Conservation (phyloP, 2,888 invertebrate genomes). For the Pammene aurita region DNA sequence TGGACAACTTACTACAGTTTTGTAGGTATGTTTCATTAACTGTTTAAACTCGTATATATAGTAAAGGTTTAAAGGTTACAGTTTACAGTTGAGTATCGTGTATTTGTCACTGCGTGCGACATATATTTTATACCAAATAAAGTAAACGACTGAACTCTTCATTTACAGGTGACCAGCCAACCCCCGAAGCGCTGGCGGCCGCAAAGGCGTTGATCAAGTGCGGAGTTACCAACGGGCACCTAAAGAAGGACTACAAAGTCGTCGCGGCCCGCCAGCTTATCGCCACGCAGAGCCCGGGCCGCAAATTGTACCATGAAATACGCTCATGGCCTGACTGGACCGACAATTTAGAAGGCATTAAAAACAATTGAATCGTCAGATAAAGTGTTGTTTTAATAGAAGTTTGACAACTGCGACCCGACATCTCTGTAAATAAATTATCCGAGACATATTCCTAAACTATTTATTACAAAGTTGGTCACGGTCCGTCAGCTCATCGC, state of each 20-base stretch:
- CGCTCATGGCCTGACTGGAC: slow-evolving; percentile 76
- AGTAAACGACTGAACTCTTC: background rate
- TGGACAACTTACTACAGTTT: too few species aligned
- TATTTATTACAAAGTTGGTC: slow-evolving; percentile 85
- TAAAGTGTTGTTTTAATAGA: background rate
- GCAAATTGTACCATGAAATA: slow-evolving; percentile 71
- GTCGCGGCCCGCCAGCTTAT: slow-evolving; percentile 84
- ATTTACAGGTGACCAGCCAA: slow-evolving; percentile 82
- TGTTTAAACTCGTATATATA: too few species aligned
- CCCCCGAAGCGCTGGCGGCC: slow-evolving; percentile 79
- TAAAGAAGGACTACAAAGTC: slow-evolving; percentile 82
- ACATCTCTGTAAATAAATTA: too few species aligned
- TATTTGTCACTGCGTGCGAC: too few species aligned
- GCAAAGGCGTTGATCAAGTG: slow-evolving; percentile 82
- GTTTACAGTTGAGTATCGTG: too few species aligned
- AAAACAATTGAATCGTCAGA: slow-evolving; percentile 43
- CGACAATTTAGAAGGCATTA: slow-evolving; percentile 58
- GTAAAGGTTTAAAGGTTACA: too few species aligned
- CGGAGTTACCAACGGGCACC: slow-evolving; percentile 84
- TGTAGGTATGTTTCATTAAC: too few species aligned
- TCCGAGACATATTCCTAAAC: too few species aligned
- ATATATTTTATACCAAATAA: too few species aligned
- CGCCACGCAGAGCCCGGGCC: slow-evolving; percentile 73
- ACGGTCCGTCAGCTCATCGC: slow-evolving; percentile 82
- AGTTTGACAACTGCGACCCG: too few species aligned